Evolutionary conservation across 37 sponge, comb jelly and placozoan species (phyloP).

Genomic region (Axinella damicornis): DNA sequence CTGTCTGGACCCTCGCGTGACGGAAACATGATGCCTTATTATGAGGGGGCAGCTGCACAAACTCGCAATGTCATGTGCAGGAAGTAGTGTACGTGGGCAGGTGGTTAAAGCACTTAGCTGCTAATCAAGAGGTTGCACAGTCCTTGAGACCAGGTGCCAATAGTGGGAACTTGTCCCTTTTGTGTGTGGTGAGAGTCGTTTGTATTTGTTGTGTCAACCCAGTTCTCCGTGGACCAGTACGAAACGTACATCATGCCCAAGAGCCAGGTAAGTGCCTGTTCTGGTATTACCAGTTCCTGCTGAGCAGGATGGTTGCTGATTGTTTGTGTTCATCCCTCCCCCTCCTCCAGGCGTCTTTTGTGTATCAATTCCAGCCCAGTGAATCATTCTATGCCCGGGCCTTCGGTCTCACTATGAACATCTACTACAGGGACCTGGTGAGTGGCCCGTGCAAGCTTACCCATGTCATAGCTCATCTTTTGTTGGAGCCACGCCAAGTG

Average conservation of each 20-base stretch:
- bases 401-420: constrained; percentile 73
- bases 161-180: no score
- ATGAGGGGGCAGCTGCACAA: constrained; percentile 50
- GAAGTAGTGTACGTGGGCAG: neutral
- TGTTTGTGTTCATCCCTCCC: neutral
- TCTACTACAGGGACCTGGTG: constrained; percentile 82
- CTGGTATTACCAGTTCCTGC: no score
- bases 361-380: constrained; percentile 77
- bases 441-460: no score
- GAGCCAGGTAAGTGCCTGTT: constrained; percentile 59
- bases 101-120: no score
- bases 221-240: constrained; percentile 65
- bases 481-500: no score
- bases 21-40: constrained; percentile 67
- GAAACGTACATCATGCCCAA: constrained; percentile 67
- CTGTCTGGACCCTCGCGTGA: neutral
- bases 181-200: no score
- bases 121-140: no score
- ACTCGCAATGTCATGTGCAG: no score
- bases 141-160: no score
- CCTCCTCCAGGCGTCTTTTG: constrained; percentile 67
- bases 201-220: no score
- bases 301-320: neutral
- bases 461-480: no score
- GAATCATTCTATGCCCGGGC: constrained; percentile 82